These are phyloP conservation scores for Lepus europaeus DNA, from an alignment of 2,113 vertebrate species.

Conservation along the genomic window DNA sequence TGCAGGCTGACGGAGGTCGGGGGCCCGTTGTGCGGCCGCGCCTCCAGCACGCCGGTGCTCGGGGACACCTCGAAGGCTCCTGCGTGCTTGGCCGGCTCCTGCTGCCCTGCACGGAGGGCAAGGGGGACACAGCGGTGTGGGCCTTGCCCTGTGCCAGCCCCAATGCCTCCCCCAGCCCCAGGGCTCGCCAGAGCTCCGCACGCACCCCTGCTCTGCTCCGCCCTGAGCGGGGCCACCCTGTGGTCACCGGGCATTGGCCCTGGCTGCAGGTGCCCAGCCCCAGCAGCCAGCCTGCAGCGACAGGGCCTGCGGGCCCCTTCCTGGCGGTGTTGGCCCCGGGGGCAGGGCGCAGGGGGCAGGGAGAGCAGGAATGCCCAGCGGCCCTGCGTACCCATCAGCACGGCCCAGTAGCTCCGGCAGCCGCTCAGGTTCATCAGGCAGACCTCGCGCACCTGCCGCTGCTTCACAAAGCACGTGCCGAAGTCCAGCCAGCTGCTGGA, in stretches of 20 bases:
- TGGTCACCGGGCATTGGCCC: not conserved
- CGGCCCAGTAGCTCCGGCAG: slow-evolving; percentile 90
- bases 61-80: slow-evolving; percentile 90
- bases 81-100: not conserved
- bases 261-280: not conserved
- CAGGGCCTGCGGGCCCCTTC: not conserved
- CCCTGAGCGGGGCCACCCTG: not conserved
- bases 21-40: slow-evolving; percentile 64
- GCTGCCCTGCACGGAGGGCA: slow-evolving; percentile 77
- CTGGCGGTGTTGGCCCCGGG: too few relatives aligned
- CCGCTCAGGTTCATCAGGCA: slow-evolving; percentile 87
- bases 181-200: not conserved
- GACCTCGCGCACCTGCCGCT: slow-evolving; percentile 86
- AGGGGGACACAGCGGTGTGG: not conserved
- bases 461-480: slow-evolving; percentile 89
- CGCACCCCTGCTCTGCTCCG: not conserved
- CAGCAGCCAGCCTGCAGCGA: not conserved
- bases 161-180: not conserved
- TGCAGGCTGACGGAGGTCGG: slow-evolving; percentile 85
- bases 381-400: slow-evolving; percentile 86
- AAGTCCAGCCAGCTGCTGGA: slow-evolving; percentile 89
- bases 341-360: not conserved
- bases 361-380: not conserved
- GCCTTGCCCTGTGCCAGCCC: too few relatives aligned
- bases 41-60: slow-evolving; percentile 87